These are phyloP conservation scores for Thera obeliscata DNA, from an alignment of 2,888 invertebrate genomes.

Conservation along the genomic window DNA sequence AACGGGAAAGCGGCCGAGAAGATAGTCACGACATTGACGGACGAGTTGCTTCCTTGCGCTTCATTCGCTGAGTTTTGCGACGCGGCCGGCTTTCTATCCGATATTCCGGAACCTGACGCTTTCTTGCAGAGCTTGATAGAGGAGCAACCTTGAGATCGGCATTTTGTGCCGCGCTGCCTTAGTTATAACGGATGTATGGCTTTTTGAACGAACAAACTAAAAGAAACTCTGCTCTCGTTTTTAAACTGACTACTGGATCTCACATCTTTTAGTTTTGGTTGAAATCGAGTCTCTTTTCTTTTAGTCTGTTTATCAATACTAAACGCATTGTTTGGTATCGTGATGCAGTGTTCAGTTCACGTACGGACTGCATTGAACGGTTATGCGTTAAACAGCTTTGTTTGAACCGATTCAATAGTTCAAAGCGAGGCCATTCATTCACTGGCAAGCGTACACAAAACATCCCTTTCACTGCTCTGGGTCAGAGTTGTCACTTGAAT, in stretches of 20 bases:
- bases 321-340: constrained; percentile 17
- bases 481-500: constrained; percentile 20
- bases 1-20: constrained; percentile 94
- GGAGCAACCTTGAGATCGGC: constrained; percentile 68
- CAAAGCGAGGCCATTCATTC: constrained; percentile 35
- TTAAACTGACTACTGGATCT: background rate
- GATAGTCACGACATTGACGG: constrained; percentile 91
- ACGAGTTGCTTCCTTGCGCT: constrained; percentile 95
- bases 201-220: constrained; percentile 43
- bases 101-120: constrained; percentile 86
- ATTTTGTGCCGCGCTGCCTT: constrained; percentile 61
- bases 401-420: constrained; percentile 27
- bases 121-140: constrained; percentile 65
- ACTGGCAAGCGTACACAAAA: constrained; percentile 35
- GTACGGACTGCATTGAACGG: constrained; percentile 21
- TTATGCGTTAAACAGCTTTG: constrained; percentile 27
- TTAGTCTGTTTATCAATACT: constrained; percentile 8
- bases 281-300: constrained; percentile 1
- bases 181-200: constrained; percentile 65
- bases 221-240: background rate
- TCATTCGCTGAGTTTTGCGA: constrained; percentile 97
- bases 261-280: background rate
- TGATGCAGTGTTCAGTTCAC: constrained; percentile 22
- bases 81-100: constrained; percentile 91
- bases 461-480: constrained; percentile 30